Base-by-base conservation (phyloP, 2,113 vertebrate genomes). In the Callospermophilus lateralis region DNA sequence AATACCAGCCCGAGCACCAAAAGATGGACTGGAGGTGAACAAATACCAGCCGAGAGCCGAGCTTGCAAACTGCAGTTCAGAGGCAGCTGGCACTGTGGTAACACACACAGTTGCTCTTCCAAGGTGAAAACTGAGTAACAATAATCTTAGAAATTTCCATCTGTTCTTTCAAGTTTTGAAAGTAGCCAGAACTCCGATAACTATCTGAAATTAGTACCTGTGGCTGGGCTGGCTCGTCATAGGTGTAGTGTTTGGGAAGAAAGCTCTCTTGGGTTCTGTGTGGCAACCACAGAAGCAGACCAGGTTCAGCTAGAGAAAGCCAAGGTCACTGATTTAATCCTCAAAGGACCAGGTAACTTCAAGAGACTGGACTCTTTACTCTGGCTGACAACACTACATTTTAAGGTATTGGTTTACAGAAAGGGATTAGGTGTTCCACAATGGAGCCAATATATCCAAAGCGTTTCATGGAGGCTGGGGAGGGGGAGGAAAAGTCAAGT, bases 191-290 rank as follows among this genome's bases (percentile, higher is more conserved):
- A 13, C 30, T 80, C 45, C 24, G 8, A 24, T 6, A 48, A 19
- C 45, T 28, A 2, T 17, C 9, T 93, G 61, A 90, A 83, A 53
- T n/a, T 0, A 72, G 45, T 28, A 22, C 34, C 88, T 28, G 2
- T 51, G 15, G 26, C 28, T 51, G 42, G 28, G 53, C 65, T 72
- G n/a, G 48, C 3, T 76, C 37, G 15, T 34, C 28, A 58, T 45
- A 55, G 51, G 34, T 20, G 16, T n/a, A 42, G 34, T 10, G 16
- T 1, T 17, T 30, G 30, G 26, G 34, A 72, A 24, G 22, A 72
- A 1, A 0, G 0, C 5, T 32, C 3, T 39, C 30, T 51, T 77
- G 9, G 1, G 1, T 9, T 17, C n/a, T 42, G 6, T 11, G 6
- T 2, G 15, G 30, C 80, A 90, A 39, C 6, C 53, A 26, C 4